phyloP scores from a whole-genome alignment of 2,797 vertebrate genomes.

The Tarsius wallacei region DNA sequence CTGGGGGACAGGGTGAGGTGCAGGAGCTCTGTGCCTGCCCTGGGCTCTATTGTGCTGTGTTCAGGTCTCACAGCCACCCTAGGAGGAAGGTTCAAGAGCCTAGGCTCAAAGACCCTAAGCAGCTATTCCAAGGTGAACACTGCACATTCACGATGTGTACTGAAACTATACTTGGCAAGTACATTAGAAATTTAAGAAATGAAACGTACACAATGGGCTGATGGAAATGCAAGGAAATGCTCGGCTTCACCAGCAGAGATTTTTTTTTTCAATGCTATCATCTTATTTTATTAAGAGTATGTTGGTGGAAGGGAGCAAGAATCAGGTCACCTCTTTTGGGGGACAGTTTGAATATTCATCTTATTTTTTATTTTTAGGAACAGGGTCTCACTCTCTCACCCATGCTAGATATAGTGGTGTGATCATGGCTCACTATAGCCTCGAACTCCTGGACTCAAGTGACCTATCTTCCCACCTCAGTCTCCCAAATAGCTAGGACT shows the following conservation, averaged over 20 bases:
- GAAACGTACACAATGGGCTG: rapidly evolving
- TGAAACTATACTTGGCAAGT: rapidly evolving
- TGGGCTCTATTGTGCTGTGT: background rate
- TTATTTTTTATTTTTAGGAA: too few species aligned
- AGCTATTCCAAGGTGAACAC: background rate
- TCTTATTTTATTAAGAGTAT: rapidly evolving
- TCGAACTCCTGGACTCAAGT: too few species aligned
- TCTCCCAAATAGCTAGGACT: too few species aligned
- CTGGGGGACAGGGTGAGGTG: background rate
- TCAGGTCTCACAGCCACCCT: background rate
- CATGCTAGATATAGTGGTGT: too few species aligned
- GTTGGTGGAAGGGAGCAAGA: rapidly evolving
- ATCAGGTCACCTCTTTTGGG: background rate
- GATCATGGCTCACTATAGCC: too few species aligned
- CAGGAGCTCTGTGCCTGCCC: background rate
- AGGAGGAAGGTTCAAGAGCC: background rate
- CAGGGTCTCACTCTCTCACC: too few species aligned
- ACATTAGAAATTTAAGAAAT: background rate
- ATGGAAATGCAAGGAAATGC: background rate
- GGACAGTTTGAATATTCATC: too few species aligned
- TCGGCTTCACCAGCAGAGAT: rapidly evolving
- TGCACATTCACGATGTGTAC: background rate
- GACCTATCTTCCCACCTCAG: too few species aligned
- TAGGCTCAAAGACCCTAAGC: background rate
- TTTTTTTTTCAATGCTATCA: background rate